A percentile compares a stretch with the other conserved stretches of the same genome.
Evolutionary conservation across 2,797 vertebrate species (phyloP).

Genomic region (Poeciliopsis gracilis): DNA sequence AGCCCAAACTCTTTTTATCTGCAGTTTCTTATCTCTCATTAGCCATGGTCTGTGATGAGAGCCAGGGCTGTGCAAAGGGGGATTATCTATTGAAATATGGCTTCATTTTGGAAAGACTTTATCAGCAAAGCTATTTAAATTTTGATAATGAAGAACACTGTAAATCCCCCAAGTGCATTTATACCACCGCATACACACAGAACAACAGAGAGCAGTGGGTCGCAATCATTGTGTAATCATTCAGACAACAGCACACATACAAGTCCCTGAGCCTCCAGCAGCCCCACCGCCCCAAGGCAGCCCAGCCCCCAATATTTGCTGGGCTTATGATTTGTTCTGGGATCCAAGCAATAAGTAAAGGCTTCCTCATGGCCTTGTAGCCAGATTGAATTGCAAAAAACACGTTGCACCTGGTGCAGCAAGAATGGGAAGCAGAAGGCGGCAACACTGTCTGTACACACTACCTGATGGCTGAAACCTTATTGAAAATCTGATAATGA

Average conservation of each 20-base stretch:
- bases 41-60: slow-evolving; percentile 62
- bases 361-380: slow-evolving; percentile 68
- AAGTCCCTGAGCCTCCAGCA: slow-evolving; percentile 47
- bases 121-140: slow-evolving; percentile 74
- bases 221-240: slow-evolving; percentile 74
- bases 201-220: slow-evolving; percentile 58
- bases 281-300: slow-evolving; percentile 43
- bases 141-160: slow-evolving; percentile 72
- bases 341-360: slow-evolving; percentile 72
- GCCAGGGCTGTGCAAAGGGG: slow-evolving; percentile 38
- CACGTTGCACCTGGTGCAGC: slow-evolving; percentile 70
- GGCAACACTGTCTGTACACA: slow-evolving; percentile 50
- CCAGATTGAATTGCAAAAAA: slow-evolving; percentile 70
- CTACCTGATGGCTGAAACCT: slow-evolving; percentile 66
- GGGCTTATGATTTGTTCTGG: slow-evolving; percentile 71
- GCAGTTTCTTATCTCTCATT: slow-evolving; percentile 72
- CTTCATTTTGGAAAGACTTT: slow-evolving; percentile 72
- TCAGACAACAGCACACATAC: slow-evolving; percentile 67
- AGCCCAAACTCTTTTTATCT: slow-evolving; percentile 62
- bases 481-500: slow-evolving; percentile 76
- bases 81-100: slow-evolving; percentile 69
- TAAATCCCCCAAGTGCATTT: slow-evolving; percentile 68
- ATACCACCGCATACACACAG: slow-evolving; percentile 39
- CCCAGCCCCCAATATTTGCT: slow-evolving; percentile 57
- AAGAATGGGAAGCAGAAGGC: slow-evolving; percentile 28